phyloP scores from a whole-genome alignment of 2,888 invertebrate species.

The Ellobium chinense region DNA sequence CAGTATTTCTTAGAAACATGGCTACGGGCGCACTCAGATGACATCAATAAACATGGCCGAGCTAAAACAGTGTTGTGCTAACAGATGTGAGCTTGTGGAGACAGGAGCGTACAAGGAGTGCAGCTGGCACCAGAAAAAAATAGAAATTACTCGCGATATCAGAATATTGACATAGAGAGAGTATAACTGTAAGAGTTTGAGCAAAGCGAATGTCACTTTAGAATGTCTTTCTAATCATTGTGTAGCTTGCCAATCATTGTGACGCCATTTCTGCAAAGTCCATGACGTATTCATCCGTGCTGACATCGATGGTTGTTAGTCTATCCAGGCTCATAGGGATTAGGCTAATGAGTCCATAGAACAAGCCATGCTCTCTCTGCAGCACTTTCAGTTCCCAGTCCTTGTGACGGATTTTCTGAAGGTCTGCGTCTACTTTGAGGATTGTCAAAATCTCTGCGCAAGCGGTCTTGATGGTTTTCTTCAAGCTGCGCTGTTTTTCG shows the following conservation, averaged over 20 bases:
- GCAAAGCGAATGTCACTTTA: too few relatives aligned
- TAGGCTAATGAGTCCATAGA: slow-evolving; percentile 66
- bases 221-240: too few relatives aligned
- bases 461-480: slow-evolving; percentile 55
- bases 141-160: too few relatives aligned
- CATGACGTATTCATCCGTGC: slow-evolving; percentile 67
- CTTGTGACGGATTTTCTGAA: slow-evolving; percentile 56
- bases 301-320: slow-evolving; percentile 65
- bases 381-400: slow-evolving; percentile 63
- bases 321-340: slow-evolving; percentile 64
- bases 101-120: too few relatives aligned
- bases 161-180: too few relatives aligned
- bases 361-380: slow-evolving; percentile 62
- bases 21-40: too few relatives aligned
- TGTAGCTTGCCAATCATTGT: not conserved
- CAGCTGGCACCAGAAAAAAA: too few relatives aligned
- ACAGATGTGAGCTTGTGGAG: too few relatives aligned
- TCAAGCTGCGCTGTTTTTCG: slow-evolving; percentile 62
- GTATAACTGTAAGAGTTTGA: too few relatives aligned
- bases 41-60: too few relatives aligned
- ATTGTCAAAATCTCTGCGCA: slow-evolving; percentile 56
- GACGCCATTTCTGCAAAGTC: slow-evolving; percentile 53
- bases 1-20: too few relatives aligned
- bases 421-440: slow-evolving; percentile 56
- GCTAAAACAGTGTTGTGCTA: too few relatives aligned